phyloP scores from a whole-genome alignment of 2,888 invertebrate species.

The Teleiodes luculella region DNA sequence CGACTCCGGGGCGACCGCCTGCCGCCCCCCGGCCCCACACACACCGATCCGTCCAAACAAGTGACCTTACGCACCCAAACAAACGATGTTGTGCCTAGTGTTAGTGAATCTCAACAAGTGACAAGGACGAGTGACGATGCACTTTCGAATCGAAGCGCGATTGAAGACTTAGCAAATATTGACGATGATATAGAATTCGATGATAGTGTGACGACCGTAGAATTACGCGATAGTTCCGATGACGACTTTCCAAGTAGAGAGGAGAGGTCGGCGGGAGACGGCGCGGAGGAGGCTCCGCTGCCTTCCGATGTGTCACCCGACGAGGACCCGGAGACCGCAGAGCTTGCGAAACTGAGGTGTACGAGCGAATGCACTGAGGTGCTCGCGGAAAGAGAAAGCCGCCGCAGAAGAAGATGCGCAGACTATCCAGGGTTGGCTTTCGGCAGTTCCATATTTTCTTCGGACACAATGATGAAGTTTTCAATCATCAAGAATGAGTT shows the following conservation, averaged over 20 bases:
- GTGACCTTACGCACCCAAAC: slow-evolving; percentile 67
- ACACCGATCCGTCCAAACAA: slow-evolving; percentile 66
- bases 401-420: slow-evolving; percentile 88
- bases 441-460: slow-evolving; percentile 94
- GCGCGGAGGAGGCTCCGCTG: slow-evolving; percentile 61
- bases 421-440: slow-evolving; percentile 96
- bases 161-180: slow-evolving; percentile 58
- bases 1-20: slow-evolving; percentile 80
- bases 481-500: slow-evolving; percentile 97
- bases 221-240: slow-evolving; percentile 59
- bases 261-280: slow-evolving; percentile 67
- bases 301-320: slow-evolving; percentile 64
- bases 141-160: slow-evolving; percentile 70
- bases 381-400: slow-evolving; percentile 89
- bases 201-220: slow-evolving; percentile 48
- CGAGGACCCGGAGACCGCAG: slow-evolving; percentile 88
- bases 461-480: slow-evolving; percentile 98
- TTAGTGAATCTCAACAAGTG: slow-evolving; percentile 77
- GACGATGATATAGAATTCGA: slow-evolving; percentile 64
- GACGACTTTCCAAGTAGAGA: slow-evolving; percentile 68
- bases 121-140: slow-evolving; percentile 79
- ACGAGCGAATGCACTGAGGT: slow-evolving; percentile 94
- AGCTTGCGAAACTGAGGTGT: slow-evolving; percentile 90
- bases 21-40: slow-evolving; percentile 65
- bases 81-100: slow-evolving; percentile 76